These are phyloP conservation scores for Bombycilla garrulus DNA, from an alignment of 2,113 vertebrate genomes.

Conservation along the genomic window DNA sequence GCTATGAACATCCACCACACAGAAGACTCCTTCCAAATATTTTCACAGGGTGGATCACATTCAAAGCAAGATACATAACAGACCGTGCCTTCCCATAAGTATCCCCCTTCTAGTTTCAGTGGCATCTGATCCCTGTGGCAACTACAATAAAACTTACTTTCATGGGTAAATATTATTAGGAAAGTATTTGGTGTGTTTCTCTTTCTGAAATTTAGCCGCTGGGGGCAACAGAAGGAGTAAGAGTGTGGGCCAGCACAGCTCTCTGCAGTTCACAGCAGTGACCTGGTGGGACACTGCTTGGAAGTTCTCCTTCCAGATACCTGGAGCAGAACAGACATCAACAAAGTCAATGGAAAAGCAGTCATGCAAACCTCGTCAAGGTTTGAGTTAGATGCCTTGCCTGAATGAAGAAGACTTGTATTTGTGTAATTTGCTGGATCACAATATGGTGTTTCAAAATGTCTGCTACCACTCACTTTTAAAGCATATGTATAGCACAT, in stretches of 20 bases:
- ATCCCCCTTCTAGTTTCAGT: not conserved
- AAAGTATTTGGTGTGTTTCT: not conserved
- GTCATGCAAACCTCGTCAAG: not conserved
- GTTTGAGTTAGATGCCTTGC: not conserved
- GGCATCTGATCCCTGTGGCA: not conserved
- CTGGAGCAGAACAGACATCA: not conserved
- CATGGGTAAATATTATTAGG: not conserved
- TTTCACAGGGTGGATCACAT: not conserved
- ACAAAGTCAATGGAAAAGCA: not conserved
- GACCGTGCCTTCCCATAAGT: not conserved
- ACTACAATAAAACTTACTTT: not conserved
- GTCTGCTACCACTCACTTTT: slow-evolving; percentile 31
- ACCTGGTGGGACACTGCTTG: not conserved
- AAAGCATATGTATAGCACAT: slow-evolving; percentile 8
- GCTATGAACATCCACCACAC: not conserved
- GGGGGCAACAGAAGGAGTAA: not conserved
- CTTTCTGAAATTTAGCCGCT: not conserved
- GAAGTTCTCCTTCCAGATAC: not conserved
- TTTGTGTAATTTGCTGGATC: slow-evolving; percentile 12
- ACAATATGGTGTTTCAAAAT: slow-evolving; percentile 31
- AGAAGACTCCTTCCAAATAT: not conserved
- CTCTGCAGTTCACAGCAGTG: not conserved
- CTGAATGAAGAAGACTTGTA: not conserved
- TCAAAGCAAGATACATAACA: not conserved
- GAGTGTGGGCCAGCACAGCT: not conserved